Conservation (phyloP, 2,888 invertebrate species). For the Herminia tarsipennalis region DNA sequence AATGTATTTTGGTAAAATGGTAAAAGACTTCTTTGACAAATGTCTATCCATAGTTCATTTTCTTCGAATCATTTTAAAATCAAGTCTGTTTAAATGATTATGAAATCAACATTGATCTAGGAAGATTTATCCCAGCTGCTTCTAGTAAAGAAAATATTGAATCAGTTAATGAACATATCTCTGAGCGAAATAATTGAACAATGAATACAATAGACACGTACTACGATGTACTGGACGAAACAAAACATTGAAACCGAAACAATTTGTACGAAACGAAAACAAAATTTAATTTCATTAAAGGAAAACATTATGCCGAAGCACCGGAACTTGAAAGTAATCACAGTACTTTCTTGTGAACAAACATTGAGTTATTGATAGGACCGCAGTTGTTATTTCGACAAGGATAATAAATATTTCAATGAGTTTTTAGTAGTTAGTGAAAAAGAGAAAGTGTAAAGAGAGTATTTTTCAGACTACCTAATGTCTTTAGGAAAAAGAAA, state of each 20-base stretch:
- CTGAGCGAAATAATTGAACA: slow-evolving; percentile 15
- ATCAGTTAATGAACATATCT: slow-evolving; percentile 23
- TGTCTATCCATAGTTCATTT: too few relatives aligned
- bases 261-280: slow-evolving; percentile 17
- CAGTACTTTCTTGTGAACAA: slow-evolving; percentile 35
- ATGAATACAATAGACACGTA: slow-evolving; percentile 15
- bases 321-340: slow-evolving; percentile 36
- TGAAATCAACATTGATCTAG: too few relatives aligned
- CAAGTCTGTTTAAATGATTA: too few relatives aligned
- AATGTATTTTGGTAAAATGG: too few relatives aligned
- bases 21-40: too few relatives aligned
- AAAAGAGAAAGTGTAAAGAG: too few relatives aligned
- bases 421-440: too few relatives aligned
- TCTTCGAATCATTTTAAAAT: too few relatives aligned
- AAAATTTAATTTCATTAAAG: slow-evolving; percentile 27
- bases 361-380: slow-evolving; percentile 33
- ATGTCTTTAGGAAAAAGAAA: too few relatives aligned
- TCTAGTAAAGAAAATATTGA: slow-evolving; percentile 14
- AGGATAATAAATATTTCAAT: too few relatives aligned
- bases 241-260: slow-evolving; percentile 5
- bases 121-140: neutral
- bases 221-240: slow-evolving; percentile 5
- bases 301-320: slow-evolving; percentile 10
- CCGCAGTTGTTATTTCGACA: too few relatives aligned
- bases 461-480: too few relatives aligned